Percentiles rank a stretch among this genome's conserved stretches.
These are phyloP conservation scores for Porites australiensis DNA, from an alignment of 64 coral and sea anemone genomes.

Conservation along the genomic window DNA sequence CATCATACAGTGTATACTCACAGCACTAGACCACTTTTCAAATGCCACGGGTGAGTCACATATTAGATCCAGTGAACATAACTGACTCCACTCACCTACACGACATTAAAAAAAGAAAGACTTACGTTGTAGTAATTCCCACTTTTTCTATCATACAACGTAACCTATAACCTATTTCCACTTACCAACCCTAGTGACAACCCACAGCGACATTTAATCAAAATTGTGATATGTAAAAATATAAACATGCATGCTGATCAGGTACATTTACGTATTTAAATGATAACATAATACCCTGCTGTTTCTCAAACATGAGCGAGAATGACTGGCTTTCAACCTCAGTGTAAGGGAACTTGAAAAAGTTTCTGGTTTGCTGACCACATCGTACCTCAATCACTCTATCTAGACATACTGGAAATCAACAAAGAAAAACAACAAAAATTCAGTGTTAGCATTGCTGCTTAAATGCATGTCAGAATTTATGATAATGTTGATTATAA, in stretches of 20 bases:
- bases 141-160: too few species aligned
- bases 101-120: neutral
- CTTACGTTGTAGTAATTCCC: neutral
- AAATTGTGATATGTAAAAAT: too few species aligned
- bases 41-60: constrained; percentile 89
- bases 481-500: too few species aligned
- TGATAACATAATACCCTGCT: constrained; percentile 69
- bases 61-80: constrained; percentile 87
- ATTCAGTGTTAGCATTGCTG: too few species aligned
- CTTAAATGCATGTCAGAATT: too few species aligned
- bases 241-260: too few species aligned
- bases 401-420: constrained; percentile 62
- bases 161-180: too few species aligned
- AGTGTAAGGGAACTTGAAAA: constrained; percentile 90
- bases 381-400: constrained; percentile 92
- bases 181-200: too few species aligned
- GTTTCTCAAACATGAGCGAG: constrained; percentile 94
- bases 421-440: neutral
- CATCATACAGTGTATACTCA: constrained; percentile 32
- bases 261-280: neutral
- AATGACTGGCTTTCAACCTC: constrained; percentile 94
- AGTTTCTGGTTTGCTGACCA: constrained; percentile 94
- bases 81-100: constrained; percentile 87
- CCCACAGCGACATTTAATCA: too few species aligned
- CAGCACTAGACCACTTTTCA: constrained; percentile 85